Evolutionary conservation across 2,888 invertebrate genomes (phyloP), one percentile per base, ranked within the genome.

Genomic region (Sialis fuliginosa): DNA sequence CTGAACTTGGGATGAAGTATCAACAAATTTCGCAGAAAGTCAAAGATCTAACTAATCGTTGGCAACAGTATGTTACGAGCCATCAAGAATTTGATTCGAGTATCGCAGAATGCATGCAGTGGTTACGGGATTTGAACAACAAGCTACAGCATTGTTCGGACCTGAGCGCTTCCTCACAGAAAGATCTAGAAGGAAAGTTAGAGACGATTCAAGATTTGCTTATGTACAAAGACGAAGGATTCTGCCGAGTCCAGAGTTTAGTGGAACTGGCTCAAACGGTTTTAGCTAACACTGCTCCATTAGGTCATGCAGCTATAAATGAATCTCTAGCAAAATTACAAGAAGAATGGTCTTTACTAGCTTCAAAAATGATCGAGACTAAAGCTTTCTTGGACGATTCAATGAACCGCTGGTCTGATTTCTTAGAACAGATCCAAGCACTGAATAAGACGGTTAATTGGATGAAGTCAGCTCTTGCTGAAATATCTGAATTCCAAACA

Each of bases 231-330:
- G 95, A 96, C 55, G 90, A 90, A 67, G 93, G 93, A 4, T 90
- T 89, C 56, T 76, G 80, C 0, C 85, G 85, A 63, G 83, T 92
- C 33, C 90, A 95, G 59, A 77, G 79, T 44, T 75, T 89, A 39
- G 83, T 92, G n/a, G 93, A 93, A 57, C 65, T 88, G 54, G 92
- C 91, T 0, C 95, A 96, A 65, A 81, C 78, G 54, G 88, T 93
- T 1, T 68, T 93, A 56, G 87, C 88, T 0, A 93, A 91, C 58
- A 93, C 95, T 0, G 88, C 92, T 0, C 84, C 88, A 1, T 69
- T 77, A 34, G 95, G 95, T 0, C 91, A 95, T 54, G 81, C 83
- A 53, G 73, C 79, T 32, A 90, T 96, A 46, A 91, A 92, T 55
- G 80, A 84, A 52, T 77, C 83, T 4, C 66, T 95, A 6, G 77